Percentiles rank a stretch among this genome's conserved stretches.
Conservation (phyloP, 2,888 invertebrate genomes). For the Danaus chrysippus region DNA sequence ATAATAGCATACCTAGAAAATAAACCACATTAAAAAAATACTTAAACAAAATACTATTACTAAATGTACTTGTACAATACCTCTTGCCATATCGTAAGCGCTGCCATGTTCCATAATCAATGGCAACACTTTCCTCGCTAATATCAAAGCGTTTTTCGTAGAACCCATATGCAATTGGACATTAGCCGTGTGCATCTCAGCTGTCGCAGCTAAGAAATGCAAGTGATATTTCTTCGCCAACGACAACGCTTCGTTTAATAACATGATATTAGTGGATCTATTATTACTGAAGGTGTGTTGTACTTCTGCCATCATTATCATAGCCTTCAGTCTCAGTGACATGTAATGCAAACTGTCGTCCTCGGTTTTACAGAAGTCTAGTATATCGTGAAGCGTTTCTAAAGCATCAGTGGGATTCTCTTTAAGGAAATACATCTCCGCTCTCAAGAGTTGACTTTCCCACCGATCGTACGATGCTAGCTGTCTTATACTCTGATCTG, state of each 20-base stretch:
- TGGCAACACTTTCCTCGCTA: conserved; percentile 84
- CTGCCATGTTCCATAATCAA: conserved; percentile 89
- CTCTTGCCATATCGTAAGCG: conserved; percentile 88
- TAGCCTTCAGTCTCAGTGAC: conserved; percentile 81
- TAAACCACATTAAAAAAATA: not conserved
- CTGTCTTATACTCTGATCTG: conserved; percentile 83
- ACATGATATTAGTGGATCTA: conserved; percentile 75
- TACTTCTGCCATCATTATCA: conserved; percentile 83
- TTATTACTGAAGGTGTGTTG: conserved; percentile 80
- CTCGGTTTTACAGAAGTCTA: conserved; percentile 75
- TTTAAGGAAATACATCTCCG: conserved; percentile 78
- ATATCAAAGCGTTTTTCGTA: conserved; percentile 85
- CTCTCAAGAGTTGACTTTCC: conserved; percentile 80
- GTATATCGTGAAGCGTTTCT: conserved; percentile 70
- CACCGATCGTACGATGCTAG: conserved; percentile 82
- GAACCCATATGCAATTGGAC: conserved; percentile 87
- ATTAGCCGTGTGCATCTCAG: conserved; percentile 89
- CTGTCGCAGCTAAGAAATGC: conserved; percentile 86
- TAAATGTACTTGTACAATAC: conserved; percentile 35
- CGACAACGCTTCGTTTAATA: conserved; percentile 84
- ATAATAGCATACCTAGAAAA: conserved; percentile 79
- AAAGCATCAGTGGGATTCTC: conserved; percentile 69
- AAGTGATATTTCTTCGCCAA: conserved; percentile 86
- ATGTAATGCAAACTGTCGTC: conserved; percentile 75
- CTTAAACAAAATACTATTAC: too few species aligned